Evolutionary conservation across 2,888 invertebrate genomes (phyloP).

Genomic region (Cepaea hortensis): DNA sequence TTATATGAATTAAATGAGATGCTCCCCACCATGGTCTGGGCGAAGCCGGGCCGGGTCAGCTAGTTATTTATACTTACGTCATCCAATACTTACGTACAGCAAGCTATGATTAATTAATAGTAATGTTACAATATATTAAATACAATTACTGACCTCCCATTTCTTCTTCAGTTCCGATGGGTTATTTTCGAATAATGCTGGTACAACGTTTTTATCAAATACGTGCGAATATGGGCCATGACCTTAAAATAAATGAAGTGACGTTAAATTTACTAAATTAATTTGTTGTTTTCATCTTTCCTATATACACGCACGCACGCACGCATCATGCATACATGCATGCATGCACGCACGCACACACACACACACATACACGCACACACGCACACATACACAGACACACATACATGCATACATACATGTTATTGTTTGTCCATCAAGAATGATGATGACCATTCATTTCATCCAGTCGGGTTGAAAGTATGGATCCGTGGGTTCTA

Average conservation of each 20-base stretch:
- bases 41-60: no score
- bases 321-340: neutral
- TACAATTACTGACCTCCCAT: neutral
- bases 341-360: neutral
- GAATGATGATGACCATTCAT: no score
- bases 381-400: no score
- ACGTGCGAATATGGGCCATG: neutral
- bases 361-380: neutral
- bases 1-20: no score
- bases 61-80: no score
- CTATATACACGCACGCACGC: neutral
- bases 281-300: neutral
- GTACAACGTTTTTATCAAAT: neutral
- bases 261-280: neutral
- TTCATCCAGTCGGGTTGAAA: no score
- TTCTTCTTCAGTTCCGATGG: neutral
- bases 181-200: neutral
- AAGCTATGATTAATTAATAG: no score
- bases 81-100: no score
- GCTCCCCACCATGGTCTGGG: no score
- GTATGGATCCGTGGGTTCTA: no score
- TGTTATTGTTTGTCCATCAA: no score
- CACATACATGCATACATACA: no score
- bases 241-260: neutral
- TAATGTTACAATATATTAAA: neutral